phyloP scores from a whole-genome alignment of 2,888 invertebrate species.

The Callimorpha dominula region DNA sequence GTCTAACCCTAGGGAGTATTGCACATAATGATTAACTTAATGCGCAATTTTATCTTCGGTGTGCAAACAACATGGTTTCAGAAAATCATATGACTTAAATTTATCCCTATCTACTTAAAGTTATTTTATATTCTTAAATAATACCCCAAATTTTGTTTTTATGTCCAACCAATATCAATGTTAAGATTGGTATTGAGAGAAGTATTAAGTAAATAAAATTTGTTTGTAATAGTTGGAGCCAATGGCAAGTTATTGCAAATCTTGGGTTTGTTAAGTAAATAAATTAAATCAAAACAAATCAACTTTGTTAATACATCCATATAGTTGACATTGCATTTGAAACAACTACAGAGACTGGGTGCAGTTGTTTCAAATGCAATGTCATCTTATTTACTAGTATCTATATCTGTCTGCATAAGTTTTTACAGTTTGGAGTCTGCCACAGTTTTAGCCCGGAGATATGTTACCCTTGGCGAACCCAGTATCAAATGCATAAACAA shows the following conservation, averaged over 20 bases:
- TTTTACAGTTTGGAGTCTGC: not conserved
- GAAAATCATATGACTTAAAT: constrained; percentile 1
- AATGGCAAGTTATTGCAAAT: not conserved
- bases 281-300: not conserved
- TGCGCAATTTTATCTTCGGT: too few relatives aligned
- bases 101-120: not conserved
- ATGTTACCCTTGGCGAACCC: not conserved
- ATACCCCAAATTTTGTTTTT: too few relatives aligned
- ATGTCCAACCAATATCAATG: too few relatives aligned
- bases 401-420: not conserved
- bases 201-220: not conserved
- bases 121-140: too few relatives aligned
- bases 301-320: not conserved
- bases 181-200: not conserved
- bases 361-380: not conserved
- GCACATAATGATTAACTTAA: too few relatives aligned
- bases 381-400: constrained; percentile 3
- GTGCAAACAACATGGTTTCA: not conserved
- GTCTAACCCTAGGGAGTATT: too few relatives aligned
- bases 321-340: too few relatives aligned
- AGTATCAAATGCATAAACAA: not conserved
- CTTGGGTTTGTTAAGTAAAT: not conserved
- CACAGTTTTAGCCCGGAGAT: not conserved
- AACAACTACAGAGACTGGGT: too few relatives aligned
- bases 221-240: not conserved